Percentiles rank a stretch among this genome's conserved stretches.
Conservation (phyloP, 2,113 vertebrate genomes). For the Amblyopsis rosae region DNA sequence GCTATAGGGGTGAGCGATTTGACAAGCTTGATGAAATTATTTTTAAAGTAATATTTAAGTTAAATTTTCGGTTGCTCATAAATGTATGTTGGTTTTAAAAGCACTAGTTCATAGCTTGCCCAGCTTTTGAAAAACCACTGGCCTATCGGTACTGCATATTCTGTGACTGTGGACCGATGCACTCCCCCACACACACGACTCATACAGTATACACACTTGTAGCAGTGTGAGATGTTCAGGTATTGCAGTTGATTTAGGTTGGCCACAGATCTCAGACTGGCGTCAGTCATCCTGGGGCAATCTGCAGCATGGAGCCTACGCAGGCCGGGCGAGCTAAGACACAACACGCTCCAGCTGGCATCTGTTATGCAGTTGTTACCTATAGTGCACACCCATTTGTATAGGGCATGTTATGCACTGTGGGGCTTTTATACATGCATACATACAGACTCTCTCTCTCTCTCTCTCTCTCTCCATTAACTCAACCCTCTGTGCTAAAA, state of each 20-base stretch:
- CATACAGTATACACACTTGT: slow-evolving; percentile 66
- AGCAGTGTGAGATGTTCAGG: slow-evolving; percentile 79
- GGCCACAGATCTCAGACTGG: slow-evolving; percentile 71
- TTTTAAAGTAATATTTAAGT: too few species aligned
- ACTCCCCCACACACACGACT: neutral
- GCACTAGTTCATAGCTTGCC: too few species aligned
- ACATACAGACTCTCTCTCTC: neutral
- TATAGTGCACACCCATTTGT: slow-evolving; percentile 35
- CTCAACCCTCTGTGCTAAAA: slow-evolving; percentile 74
- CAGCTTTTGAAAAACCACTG: too few species aligned
- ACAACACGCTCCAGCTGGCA: slow-evolving; percentile 73
- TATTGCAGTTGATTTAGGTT: slow-evolving; percentile 69
- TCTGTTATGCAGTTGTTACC: slow-evolving; percentile 81
- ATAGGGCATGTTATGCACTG: too few species aligned
- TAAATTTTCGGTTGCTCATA: too few species aligned
- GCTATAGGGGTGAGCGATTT: too few species aligned
- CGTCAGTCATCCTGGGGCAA: slow-evolving; percentile 79
- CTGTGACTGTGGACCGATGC: neutral
- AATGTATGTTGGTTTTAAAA: too few species aligned
- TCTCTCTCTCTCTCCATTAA: neutral
- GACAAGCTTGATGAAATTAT: too few species aligned
- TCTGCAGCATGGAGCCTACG: slow-evolving; percentile 71
- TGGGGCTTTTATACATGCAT: neutral
- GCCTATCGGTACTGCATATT: too few species aligned
- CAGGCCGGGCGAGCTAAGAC: slow-evolving; percentile 75